Conservation (phyloP, 2,888 invertebrate species). For the Iselma pallidipennis region DNA sequence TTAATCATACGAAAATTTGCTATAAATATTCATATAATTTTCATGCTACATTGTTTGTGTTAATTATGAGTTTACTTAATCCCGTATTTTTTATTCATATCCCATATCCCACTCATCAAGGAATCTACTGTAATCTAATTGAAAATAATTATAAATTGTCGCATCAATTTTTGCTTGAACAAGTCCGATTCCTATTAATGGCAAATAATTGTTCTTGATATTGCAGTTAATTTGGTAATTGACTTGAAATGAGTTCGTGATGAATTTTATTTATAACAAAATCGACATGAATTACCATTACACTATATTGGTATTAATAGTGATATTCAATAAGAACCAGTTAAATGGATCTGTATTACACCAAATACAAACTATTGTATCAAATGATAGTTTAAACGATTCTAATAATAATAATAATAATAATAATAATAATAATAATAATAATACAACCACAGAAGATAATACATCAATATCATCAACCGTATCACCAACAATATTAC, state of each 20-base stretch:
- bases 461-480: conserved; percentile 15
- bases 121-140: too few species aligned
- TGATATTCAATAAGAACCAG: neutral
- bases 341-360: neutral
- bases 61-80: too few species aligned
- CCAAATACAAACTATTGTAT: neutral
- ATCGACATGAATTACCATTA: neutral
- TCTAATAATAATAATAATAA: neutral
- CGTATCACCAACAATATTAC: conserved; percentile 9
- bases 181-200: neutral
- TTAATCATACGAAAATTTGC: neutral
- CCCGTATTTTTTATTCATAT: too few species aligned
- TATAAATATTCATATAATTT: neutral
- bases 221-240: neutral
- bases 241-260: neutral
- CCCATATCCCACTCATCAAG: too few species aligned
- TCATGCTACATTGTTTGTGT: neutral
- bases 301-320: neutral
- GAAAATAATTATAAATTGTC: too few species aligned
- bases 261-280: neutral
- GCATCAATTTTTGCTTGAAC: too few species aligned
- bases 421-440: neutral
- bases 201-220: neutral
- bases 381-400: neutral
- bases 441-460: neutral